Evolutionary conservation across 2,113 vertebrate genomes (phyloP).

Genomic region (Myotis brandtii): DNA sequence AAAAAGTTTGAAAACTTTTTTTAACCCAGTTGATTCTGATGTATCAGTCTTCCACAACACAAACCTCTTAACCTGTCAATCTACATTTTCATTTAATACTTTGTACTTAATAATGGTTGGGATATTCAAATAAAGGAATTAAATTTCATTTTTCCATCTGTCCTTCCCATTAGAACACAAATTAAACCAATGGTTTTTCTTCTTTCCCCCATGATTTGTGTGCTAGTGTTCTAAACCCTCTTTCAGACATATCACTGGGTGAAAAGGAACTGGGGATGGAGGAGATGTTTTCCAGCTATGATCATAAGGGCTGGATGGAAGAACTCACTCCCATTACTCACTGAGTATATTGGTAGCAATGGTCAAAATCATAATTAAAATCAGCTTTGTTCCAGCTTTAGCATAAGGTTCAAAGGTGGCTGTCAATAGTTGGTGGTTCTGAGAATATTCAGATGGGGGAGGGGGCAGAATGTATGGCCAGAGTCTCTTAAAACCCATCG

Average conservation of each 20-base stretch:
- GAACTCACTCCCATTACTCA: neutral
- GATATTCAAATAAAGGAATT: neutral
- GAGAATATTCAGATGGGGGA: neutral
- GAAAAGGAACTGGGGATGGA: neutral
- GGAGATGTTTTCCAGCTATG: neutral
- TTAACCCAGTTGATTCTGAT: neutral
- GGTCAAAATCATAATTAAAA: neutral
- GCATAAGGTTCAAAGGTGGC: neutral
- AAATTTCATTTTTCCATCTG: neutral
- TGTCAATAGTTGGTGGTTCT: neutral
- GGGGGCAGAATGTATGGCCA: neutral
- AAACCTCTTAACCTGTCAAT: neutral
- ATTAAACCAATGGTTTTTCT: neutral
- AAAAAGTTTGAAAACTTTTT: neutral
- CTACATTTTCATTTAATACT: neutral
- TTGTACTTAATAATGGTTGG: neutral
- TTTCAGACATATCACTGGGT: neutral
- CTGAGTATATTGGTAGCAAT: neutral
- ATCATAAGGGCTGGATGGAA: neutral
- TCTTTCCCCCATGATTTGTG: neutral
- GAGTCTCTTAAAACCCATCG: neutral
- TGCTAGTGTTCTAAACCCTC: neutral
- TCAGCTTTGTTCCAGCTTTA: slow-evolving; percentile 17
- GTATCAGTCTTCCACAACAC: neutral
- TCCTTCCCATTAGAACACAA: neutral